Conservation (phyloP, 2,113 vertebrate genomes). For the Bos javanicus region DNA sequence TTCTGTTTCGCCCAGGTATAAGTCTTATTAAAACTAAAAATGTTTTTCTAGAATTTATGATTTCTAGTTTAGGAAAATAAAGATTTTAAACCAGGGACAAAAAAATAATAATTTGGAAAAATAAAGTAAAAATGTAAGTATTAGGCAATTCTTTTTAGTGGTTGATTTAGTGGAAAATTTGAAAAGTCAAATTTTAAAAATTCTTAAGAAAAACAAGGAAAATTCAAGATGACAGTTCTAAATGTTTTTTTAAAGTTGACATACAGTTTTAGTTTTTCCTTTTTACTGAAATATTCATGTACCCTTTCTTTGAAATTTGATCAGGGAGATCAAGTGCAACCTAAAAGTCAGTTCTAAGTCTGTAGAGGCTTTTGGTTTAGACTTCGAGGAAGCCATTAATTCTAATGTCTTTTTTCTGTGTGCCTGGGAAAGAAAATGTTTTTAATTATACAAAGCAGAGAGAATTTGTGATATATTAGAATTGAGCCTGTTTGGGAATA, state of each 20-base stretch:
- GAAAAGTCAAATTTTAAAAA: neutral
- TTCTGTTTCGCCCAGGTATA: neutral
- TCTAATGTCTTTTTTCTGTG: neutral
- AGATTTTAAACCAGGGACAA: neutral
- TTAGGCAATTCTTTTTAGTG: neutral
- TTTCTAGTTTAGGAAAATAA: slow-evolving; percentile 32
- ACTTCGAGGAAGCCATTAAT: neutral
- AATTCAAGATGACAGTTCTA: neutral
- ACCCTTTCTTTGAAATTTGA: slow-evolving; percentile 43
- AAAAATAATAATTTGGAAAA: slow-evolving; percentile 14
- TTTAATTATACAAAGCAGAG: neutral
- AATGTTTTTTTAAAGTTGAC: slow-evolving; percentile 10
- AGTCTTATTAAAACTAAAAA: slow-evolving; percentile 21
- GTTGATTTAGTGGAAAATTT: slow-evolving; percentile 25
- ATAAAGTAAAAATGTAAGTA: neutral
- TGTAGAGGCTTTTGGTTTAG: neutral
- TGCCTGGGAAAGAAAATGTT: slow-evolving; percentile 2
- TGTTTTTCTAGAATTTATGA: neutral
- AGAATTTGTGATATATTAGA: slow-evolving; percentile 31
- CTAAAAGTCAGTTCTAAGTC: slow-evolving; percentile 1
- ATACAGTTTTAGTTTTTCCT: neutral
- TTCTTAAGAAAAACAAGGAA: neutral
- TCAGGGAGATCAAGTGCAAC: neutral
- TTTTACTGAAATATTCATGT: neutral
- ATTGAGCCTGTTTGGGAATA: neutral